phyloP scores from a whole-genome alignment of 2,888 invertebrate genomes.

The Priocnemis perturbator region DNA sequence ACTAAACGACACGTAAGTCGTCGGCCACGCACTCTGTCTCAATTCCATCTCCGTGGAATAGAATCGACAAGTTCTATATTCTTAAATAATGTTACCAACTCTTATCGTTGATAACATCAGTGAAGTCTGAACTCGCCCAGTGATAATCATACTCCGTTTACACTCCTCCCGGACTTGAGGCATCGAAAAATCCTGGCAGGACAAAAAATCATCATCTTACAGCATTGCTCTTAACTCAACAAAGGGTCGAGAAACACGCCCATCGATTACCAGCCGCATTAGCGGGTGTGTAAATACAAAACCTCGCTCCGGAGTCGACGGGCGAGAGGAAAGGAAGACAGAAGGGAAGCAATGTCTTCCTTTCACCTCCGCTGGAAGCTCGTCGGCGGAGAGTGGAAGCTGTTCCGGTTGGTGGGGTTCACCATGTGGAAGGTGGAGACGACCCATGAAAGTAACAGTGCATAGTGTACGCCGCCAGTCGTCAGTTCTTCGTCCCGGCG shows the following conservation, averaged over 20 bases:
- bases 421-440: constrained; percentile 57
- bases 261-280: too few species aligned
- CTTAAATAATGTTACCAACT: too few species aligned
- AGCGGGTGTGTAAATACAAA: background rate
- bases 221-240: too few species aligned
- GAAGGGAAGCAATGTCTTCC: constrained; percentile 67
- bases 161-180: too few species aligned
- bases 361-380: constrained; percentile 62
- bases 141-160: too few species aligned
- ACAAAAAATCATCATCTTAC: too few species aligned
- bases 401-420: constrained; percentile 50
- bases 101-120: too few species aligned
- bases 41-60: constrained; percentile 1
- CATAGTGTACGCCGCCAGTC: constrained; percentile 40
- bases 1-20: constrained; percentile 8
- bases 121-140: too few species aligned
- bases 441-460: constrained; percentile 75
- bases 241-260: too few species aligned
- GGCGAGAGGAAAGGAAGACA: constrained; percentile 8
- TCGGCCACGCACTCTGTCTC: constrained; percentile 36
- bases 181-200: too few species aligned
- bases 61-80: too few species aligned
- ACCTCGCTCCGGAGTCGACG: background rate
- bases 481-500: constrained; percentile 34
- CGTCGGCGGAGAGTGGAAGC: constrained; percentile 13